These are phyloP conservation scores for Apis florea DNA, from an alignment of 1,140 invertebrate genomes.

Conservation along the genomic window DNA sequence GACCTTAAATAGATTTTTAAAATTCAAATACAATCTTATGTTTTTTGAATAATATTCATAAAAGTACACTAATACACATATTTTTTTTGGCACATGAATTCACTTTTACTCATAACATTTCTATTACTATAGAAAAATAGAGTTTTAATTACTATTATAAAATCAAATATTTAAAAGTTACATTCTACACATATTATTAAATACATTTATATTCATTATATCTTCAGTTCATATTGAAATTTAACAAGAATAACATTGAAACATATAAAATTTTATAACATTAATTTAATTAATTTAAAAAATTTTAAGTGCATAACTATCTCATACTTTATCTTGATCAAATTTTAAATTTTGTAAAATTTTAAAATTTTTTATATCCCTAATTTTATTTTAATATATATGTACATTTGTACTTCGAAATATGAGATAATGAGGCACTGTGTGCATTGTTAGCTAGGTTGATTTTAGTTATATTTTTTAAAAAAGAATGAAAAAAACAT, in stretches of 20 bases:
- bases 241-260: neutral
- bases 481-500: neutral
- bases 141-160: conserved; percentile 50
- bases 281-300: neutral
- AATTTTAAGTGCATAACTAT: conserved; percentile 32
- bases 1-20: neutral
- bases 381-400: conserved; percentile 20
- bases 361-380: neutral
- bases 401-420: conserved; percentile 45
- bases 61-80: conserved; percentile 56
- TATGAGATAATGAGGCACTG: conserved; percentile 47
- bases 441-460: conserved; percentile 26
- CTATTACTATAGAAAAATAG: conserved; percentile 52
- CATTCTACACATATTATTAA: conserved; percentile 31
- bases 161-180: conserved; percentile 64
- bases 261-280: neutral
- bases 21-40: neutral
- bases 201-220: conserved; percentile 48
- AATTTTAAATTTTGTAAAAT: conserved; percentile 14
- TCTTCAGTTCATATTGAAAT: conserved; percentile 13
- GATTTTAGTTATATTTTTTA: neutral
- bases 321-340: conserved; percentile 14
- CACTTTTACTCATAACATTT: conserved; percentile 68
- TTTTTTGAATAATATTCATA: conserved; percentile 15
- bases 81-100: conserved; percentile 80